These are phyloP conservation scores for Zelleria hepariella DNA, from an alignment of 2,888 invertebrate genomes.

Conservation along the genomic window DNA sequence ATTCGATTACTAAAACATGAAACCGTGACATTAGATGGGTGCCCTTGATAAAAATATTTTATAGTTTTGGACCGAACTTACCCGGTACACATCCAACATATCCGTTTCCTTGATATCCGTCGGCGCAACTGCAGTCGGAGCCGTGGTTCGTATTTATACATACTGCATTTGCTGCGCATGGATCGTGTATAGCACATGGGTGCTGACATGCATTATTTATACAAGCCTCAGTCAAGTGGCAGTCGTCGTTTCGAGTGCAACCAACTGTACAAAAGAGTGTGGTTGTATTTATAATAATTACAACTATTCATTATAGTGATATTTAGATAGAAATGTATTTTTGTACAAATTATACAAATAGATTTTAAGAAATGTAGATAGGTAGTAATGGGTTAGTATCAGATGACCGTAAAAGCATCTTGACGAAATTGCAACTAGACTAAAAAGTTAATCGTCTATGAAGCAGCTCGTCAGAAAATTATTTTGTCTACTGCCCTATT, in stretches of 20 bases:
- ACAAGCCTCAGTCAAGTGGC: constrained; percentile 88
- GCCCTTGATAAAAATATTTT: not conserved
- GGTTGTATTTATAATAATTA: constrained; percentile 9
- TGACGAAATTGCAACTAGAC: no score
- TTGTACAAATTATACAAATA: not conserved
- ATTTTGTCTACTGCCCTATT: no score
- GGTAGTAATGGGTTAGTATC: no score
- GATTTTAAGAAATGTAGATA: no score
- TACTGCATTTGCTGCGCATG: constrained; percentile 85
- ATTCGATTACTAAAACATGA: constrained; percentile 39
- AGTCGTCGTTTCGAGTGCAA: constrained; percentile 90
- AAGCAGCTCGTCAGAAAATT: no score
- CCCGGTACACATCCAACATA: constrained; percentile 86
- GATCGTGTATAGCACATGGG: constrained; percentile 88
- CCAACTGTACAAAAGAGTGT: constrained; percentile 74
- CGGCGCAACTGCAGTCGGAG: constrained; percentile 87
- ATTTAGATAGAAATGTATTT: not conserved
- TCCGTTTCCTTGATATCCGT: constrained; percentile 90
- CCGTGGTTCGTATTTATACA: constrained; percentile 92
- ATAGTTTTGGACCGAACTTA: constrained; percentile 36
- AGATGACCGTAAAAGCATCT: no score
- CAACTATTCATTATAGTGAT: not conserved
- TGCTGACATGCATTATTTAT: constrained; percentile 87
- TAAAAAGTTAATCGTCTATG: no score
- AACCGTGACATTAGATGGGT: not conserved